Evolutionary conservation across 37 sponge, comb jelly and placozoan genomes (phyloP), one percentile per base, ranked within the genome.

Genomic region (Geodia barretti): DNA sequence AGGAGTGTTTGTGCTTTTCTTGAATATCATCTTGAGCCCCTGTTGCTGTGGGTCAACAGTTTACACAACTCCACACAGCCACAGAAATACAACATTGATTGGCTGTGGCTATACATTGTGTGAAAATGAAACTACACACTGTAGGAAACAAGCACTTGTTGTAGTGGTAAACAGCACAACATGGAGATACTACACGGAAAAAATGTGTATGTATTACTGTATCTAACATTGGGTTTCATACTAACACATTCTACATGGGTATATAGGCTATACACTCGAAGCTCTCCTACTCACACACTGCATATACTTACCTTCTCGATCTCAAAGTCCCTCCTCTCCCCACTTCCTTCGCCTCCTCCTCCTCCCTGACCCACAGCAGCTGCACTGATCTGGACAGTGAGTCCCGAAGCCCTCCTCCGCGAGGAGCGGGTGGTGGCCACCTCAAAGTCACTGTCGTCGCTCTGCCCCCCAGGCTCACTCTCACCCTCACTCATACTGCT

Each of bases 21-120:
- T 88, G 21, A 88, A 34, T 34, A 84, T 88, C 60, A 88, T 35
- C 68, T 88, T 88, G 38, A 88, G 68, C 1, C 89, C 89, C 40
- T 88, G 84, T 62, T 82, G 82, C 83, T 81, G 42, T 1, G 25
- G 0, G 31, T 29, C 21, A 29, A 40, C 40, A 39, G 30, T 47
- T n/a, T n/a, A n/a, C n/a, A n/a, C n/a, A n/a, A n/a, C n/a, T n/a
- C n/a, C n/a, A n/a, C n/a, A n/a, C n/a, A n/a, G n/a, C n/a, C n/a
- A n/a, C n/a, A n/a, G n/a, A n/a, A n/a, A n/a, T n/a, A n/a, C n/a
- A n/a, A n/a, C n/a, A n/a, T n/a, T n/a, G n/a, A n/a, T n/a, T n/a
- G n/a, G n/a, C n/a, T n/a, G n/a, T n/a, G n/a, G n/a, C n/a, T n/a
- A n/a, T n/a, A n/a, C n/a, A n/a, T n/a, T n/a, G n/a, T n/a, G n/a